Conservation (phyloP, 53 echinoderm and acorn worm genomes). For the Holothuria leucospilota region DNA sequence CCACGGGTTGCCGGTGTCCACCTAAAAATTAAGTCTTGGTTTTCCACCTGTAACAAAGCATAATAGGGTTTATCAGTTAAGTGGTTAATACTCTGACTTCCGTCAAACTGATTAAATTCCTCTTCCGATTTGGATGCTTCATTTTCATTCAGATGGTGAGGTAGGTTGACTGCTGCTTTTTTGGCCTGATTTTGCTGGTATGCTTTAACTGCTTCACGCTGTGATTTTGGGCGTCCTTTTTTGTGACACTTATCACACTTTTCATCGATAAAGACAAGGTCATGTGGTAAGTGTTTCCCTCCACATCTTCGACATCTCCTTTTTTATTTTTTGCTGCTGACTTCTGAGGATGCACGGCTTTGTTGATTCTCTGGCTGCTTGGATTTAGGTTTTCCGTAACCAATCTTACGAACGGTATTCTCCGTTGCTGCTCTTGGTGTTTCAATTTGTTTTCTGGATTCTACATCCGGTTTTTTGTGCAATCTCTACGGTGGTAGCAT, state of each 20-base stretch:
- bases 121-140: neutral
- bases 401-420: no score
- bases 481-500: no score
- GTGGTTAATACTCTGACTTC: neutral
- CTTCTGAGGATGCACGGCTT: neutral
- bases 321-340: constrained; percentile 8
- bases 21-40: constrained; percentile 7
- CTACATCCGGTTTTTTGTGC: no score
- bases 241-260: constrained; percentile 59
- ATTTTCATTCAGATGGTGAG: neutral
- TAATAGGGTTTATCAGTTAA: neutral
- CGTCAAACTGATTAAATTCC: neutral
- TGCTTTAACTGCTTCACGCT: constrained; percentile 57
- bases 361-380: constrained; percentile 6
- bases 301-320: constrained; percentile 50
- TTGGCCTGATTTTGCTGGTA: constrained; percentile 1
- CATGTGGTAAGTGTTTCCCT: constrained; percentile 18
- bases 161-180: neutral
- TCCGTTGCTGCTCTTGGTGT: no score
- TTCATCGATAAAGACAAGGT: constrained; percentile 11
- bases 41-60: neutral
- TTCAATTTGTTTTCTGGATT: no score
- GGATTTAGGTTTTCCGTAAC: neutral
- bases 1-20: constrained; percentile 64
- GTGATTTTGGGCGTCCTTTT: constrained; percentile 61